phyloP scores from a whole-genome alignment of 2,797 vertebrate species.

The Sparidentex hasta region DNA sequence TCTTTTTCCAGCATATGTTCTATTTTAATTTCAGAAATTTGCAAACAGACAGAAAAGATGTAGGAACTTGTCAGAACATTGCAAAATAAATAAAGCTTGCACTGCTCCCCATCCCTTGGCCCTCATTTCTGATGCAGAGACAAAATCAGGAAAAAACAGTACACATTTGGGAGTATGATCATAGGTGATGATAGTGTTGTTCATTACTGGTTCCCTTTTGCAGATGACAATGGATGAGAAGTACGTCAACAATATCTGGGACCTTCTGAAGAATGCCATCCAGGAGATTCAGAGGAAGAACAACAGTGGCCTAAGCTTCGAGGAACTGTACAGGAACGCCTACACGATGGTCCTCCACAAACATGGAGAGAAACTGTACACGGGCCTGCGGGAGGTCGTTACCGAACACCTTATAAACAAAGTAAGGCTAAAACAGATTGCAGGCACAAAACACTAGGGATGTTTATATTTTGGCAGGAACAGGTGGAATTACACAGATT shows the following conservation, averaged over 20 bases:
- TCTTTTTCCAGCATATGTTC: neutral
- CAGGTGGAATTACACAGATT: neutral
- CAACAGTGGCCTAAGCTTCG: slow-evolving; percentile 98
- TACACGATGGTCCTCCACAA: slow-evolving; percentile 99
- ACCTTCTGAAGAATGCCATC: slow-evolving; percentile 98
- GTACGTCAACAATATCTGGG: slow-evolving; percentile 99
- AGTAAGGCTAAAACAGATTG: slow-evolving; percentile 82
- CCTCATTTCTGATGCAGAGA: neutral
- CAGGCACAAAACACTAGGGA: neutral
- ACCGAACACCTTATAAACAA: slow-evolving; percentile 99
- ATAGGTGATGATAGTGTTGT: neutral
- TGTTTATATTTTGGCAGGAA: slow-evolving; percentile 1
- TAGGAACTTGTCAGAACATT: neutral
- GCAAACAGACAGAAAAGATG: neutral
- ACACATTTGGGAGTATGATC: neutral
- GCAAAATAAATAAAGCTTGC: neutral
- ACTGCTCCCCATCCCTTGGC: neutral
- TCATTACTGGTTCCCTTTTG: slow-evolving; percentile 50
- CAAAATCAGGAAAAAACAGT: neutral
- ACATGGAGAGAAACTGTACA: slow-evolving; percentile 99
- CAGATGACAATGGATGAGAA: slow-evolving; percentile 99
- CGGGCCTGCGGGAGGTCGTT: slow-evolving; percentile 97
- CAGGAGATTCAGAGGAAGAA: slow-evolving; percentile 99
- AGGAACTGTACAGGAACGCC: slow-evolving; percentile 98
- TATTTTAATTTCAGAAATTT: neutral